Evolutionary conservation across 2,888 invertebrate genomes (phyloP).

Genomic region (Archaeoteleia sp.): DNA sequence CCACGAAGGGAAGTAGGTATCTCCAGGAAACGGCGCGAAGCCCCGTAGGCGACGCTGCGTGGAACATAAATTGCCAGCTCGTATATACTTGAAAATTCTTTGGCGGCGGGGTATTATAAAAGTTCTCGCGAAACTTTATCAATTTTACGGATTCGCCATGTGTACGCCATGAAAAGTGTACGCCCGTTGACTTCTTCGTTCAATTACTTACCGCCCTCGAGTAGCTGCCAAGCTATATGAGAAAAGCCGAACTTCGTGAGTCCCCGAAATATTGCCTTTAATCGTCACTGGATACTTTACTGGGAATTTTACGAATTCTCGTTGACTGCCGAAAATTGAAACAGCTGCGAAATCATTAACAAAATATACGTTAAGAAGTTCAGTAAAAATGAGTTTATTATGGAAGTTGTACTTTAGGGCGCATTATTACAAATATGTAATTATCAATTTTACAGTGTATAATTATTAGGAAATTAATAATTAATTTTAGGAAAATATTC

Average conservation of each 20-base stretch:
- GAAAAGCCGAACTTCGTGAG: slow-evolving; percentile 25
- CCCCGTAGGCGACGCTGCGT: slow-evolving; percentile 44
- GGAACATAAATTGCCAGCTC: slow-evolving; percentile 70
- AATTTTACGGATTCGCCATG: slow-evolving; percentile 72
- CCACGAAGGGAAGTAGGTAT: slow-evolving; percentile 12
- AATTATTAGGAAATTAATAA: too few relatives aligned
- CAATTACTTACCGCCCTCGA: slow-evolving; percentile 51
- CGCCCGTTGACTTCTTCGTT: slow-evolving; percentile 56
- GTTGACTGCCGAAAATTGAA: too few relatives aligned
- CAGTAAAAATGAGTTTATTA: too few relatives aligned
- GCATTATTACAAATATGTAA: too few relatives aligned
- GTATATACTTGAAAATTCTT: slow-evolving; percentile 71
- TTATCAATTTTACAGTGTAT: too few relatives aligned
- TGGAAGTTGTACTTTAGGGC: too few relatives aligned
- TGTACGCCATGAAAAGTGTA: slow-evolving; percentile 50
- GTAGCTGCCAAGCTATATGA: slow-evolving; percentile 41
- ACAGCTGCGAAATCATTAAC: too few relatives aligned
- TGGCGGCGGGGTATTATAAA: slow-evolving; percentile 70
- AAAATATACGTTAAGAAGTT: too few relatives aligned
- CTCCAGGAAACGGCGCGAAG: slow-evolving; percentile 28
- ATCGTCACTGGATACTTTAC: not conserved
- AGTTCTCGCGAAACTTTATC: slow-evolving; percentile 73
- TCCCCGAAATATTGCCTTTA: slow-evolving; percentile 37
- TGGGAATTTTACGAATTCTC: too few relatives aligned
- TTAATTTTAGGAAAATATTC: too few relatives aligned